Base-by-base conservation (phyloP, 2,888 invertebrate species). In the Platycnemis pennipes region DNA sequence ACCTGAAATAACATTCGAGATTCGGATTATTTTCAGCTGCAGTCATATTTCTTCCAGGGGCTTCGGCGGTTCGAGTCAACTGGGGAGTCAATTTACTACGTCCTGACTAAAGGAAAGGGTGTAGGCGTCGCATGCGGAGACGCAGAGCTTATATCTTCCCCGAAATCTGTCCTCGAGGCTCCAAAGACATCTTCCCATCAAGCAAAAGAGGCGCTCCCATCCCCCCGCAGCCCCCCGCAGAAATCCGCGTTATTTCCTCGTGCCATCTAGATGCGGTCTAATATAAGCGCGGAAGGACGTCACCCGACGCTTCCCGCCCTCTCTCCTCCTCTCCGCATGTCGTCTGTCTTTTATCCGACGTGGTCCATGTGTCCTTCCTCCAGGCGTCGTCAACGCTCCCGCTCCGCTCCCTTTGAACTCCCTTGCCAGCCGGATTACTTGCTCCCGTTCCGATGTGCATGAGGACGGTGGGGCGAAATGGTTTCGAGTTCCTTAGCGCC, bases 211-310 rank as follows among this genome's bases (percentile, higher is more conserved):
- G 11, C 31, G 26, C 13, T 31, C 37, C 77, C 37, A 37, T 37
- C 7, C 77, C 7, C 31, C 37, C 77, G 31, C 77, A 26, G 7
- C 26, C 77, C 77, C 77, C 37, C n/a, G 37, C 22, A 77, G 77
- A 77, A 77, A 77, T 77, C 77, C 77, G 37, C 77, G 16, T 77
- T 77, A 77, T 77, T 77, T 77, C 31, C 77, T 37, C 13, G 4
- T 37, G 77, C 77, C 37, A 31, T 77, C 77, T 77, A 77, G 77
- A 37, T 37, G 77, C 37, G 77, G 37, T 77, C 77, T 77, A 77
- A 77, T 77, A 77, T 77, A 77, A 77, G 77, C 77, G 77, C 77
- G 77, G 77, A 77, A 77, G 77, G 77, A 77, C 77, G 77, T 77
- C 77, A 77, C 37, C 37, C 37, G 77, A 77, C 13, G 37, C 77